Base-by-base conservation (phyloP, 2,797 vertebrate genomes). In the Paramormyrops hopkinsi region DNA sequence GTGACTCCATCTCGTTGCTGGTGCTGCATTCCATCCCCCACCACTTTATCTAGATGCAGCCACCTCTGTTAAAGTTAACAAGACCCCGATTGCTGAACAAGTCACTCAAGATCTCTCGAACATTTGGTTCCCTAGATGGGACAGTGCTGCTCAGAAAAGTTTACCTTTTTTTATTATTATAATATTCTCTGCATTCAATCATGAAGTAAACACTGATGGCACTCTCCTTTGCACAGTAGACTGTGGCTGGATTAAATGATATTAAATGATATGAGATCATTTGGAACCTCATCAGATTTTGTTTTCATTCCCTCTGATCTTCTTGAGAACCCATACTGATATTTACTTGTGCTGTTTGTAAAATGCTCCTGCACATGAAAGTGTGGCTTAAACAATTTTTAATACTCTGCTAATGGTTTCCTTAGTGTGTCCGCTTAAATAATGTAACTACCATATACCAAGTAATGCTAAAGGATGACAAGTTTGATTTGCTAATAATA, bases 301-400 rank as follows among this genome's bases (percentile, higher is more conserved):
- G 33, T 82, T 51, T 85, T 7, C 46, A 14, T 51, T 12, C 46
- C 44, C 22, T 51, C 11, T 22, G 22, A 79, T 46, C 14, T 7
- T 50, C 46, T 50, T 48, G 79, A 25, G 46, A 85, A 5, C 44
- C 44, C 44, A 25, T 29, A 51, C 82, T 85, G 44, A 84, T 29
- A 85, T 85, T 29, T 84, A 84, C 82, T 14, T 85, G 82, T 44
- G 82, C 44, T 85, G 82, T 50, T 51, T 85, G 22, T 46, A 46
- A 85, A 85, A 25, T 85, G 46, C n/a, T 85, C 22, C 82, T 51
- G 3, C 25, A n/a, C 82, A 85, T 51, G 46, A 48, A 82, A 44
- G 76, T 46, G 9, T 85, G 44, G 82, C n/a, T 85, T 48, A 14
- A 22, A 73, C 69, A 85, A 48, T 25, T 51, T 48, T 50, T 25